Conservation (phyloP, 2,888 invertebrate species). For the Eulithis prunata region DNA sequence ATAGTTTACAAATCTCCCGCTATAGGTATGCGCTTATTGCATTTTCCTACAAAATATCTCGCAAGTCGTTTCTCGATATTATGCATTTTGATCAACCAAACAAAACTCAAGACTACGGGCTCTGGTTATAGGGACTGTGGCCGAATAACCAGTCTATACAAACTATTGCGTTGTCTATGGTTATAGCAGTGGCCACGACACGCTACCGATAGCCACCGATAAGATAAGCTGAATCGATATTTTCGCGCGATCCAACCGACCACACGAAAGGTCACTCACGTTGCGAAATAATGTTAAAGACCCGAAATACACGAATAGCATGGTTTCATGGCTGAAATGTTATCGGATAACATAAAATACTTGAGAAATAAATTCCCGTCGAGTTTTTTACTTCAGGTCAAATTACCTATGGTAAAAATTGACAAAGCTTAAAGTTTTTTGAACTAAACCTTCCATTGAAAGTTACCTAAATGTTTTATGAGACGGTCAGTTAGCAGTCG, state of each 20-base stretch:
- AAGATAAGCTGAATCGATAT: conserved; percentile 72
- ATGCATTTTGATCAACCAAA: no score
- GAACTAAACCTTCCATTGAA: conserved; percentile 1
- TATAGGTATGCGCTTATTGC: no score
- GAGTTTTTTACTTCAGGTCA: conserved; percentile 28
- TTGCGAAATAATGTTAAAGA: conserved; percentile 71
- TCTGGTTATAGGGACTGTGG: not conserved
- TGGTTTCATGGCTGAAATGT: conserved; percentile 47
- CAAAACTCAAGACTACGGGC: no score
- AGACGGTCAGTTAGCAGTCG: not conserved
- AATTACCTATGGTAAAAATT: conserved; percentile 20
- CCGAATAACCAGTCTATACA: conserved; percentile 5
- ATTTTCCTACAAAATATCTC: no score
- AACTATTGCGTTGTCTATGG: conserved; percentile 16
- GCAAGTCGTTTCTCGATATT: no score
- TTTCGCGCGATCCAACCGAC: conserved; percentile 77
- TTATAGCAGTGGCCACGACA: conserved; percentile 56
- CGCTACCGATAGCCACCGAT: conserved; percentile 71
- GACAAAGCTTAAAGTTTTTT: not conserved
- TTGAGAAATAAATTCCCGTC: conserved; percentile 21
- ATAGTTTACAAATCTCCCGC: no score
- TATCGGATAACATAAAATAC: conserved; percentile 39
- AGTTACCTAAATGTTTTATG: not conserved
- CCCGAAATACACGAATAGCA: conserved; percentile 54
- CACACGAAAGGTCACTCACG: conserved; percentile 77